A percentile compares a stretch with the other conserved stretches of the same genome.
Evolutionary conservation across 1,140 invertebrate species (phyloP).

Genomic region (Leptopilina boulardi): DNA sequence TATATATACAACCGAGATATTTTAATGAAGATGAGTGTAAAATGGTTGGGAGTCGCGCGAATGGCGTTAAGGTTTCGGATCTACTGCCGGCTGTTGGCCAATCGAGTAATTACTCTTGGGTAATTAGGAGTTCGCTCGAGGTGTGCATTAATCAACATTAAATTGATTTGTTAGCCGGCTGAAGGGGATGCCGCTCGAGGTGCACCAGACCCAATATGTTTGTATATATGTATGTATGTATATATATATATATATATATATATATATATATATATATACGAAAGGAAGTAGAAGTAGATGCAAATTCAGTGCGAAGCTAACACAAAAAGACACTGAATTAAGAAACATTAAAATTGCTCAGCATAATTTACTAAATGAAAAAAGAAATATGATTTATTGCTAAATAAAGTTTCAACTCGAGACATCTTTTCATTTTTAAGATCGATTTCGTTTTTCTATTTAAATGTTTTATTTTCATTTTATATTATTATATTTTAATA

Average conservation of each 20-base stretch:
- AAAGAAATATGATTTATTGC: constrained; percentile 13
- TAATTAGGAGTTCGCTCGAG: constrained; percentile 65
- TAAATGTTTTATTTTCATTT: too few species aligned
- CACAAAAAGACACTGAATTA: constrained; percentile 30
- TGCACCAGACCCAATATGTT: constrained; percentile 10
- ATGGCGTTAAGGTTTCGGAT: constrained; percentile 48
- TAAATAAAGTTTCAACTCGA: not conserved
- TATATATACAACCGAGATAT: not conserved
- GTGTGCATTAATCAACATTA: constrained; percentile 68
- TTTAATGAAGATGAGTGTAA: constrained; percentile 18
- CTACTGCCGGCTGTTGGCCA: constrained; percentile 58
- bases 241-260: too few species aligned
- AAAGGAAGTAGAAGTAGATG: constrained; percentile 39
- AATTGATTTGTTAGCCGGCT: constrained; percentile 68
- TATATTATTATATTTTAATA: too few species aligned
- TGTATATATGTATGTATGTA: too few species aligned
- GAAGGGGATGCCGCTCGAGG: constrained; percentile 27
- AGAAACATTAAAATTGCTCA: not conserved
- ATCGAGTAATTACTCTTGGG: constrained; percentile 67
- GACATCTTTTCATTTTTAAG: too few species aligned
- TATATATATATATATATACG: too few species aligned
- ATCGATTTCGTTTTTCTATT: too few species aligned
- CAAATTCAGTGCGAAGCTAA: too few species aligned
- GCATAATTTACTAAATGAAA: not conserved
- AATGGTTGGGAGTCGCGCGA: constrained; percentile 44